These are phyloP conservation scores for Mactromeris polynyma DNA, from an alignment of 2,888 invertebrate species.

Conservation along the genomic window DNA sequence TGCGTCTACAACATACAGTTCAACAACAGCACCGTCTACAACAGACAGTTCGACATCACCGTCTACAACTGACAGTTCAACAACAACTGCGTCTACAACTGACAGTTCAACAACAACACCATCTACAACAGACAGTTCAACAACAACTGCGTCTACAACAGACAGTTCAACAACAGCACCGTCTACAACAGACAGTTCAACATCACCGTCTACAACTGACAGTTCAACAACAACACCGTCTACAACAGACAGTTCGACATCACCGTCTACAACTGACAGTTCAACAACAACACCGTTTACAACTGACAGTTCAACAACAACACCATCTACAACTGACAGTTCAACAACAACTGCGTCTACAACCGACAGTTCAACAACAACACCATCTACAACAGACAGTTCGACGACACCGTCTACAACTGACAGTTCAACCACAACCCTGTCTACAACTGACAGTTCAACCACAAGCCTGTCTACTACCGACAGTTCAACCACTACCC, in stretches of 20 bases:
- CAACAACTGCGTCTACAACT: too few relatives aligned
- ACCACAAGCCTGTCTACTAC: background rate
- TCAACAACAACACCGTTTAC: background rate
- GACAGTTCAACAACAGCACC: background rate
- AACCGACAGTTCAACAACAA: background rate
- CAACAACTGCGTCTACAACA: background rate
- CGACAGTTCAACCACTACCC: background rate
- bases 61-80: background rate
- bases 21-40: background rate
- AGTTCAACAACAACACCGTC: too few relatives aligned
- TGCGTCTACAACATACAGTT: background rate
- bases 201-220: too few relatives aligned
- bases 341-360: background rate
- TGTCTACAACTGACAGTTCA: background rate
- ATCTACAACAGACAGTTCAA: background rate
- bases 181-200: background rate
- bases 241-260: background rate
- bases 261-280: background rate
- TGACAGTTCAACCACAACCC: background rate
- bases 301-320: background rate
- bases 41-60: background rate
- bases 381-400: background rate
- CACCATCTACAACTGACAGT: background rate
- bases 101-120: too few relatives aligned
- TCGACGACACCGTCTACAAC: background rate